Conservation (phyloP, 2,888 invertebrate genomes). For the Chymomyza procnemis region DNA sequence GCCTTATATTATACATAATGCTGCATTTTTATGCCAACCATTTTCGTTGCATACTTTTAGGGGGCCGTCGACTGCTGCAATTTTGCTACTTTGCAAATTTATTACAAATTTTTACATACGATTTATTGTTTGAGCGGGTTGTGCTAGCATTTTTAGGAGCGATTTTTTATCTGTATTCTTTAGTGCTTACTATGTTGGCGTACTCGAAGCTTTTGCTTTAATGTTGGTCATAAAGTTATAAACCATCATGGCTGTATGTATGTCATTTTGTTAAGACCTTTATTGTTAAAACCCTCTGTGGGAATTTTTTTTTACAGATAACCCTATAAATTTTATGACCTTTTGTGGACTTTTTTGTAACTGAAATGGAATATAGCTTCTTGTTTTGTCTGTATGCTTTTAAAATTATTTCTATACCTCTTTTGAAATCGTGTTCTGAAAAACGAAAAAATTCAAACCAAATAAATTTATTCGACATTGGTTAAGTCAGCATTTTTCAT, state of each 20-base stretch:
- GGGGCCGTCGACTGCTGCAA: conserved; percentile 44
- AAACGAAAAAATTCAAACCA: no score
- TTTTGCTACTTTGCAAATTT: conserved; percentile 64
- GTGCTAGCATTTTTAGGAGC: conserved; percentile 13
- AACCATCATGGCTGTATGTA: background rate
- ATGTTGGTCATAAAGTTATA: conserved; percentile 40
- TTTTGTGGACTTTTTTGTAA: no score
- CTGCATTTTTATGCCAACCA: conserved; percentile 60
- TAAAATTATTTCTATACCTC: no score
- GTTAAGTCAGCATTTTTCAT: no score
- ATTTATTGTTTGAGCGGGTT: conserved; percentile 61
- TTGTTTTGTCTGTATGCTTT: no score
- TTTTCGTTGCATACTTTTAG: conserved; percentile 43
- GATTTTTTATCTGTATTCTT: conserved; percentile 46
- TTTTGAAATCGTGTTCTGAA: no score
- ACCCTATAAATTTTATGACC: no score
- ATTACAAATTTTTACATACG: conserved; percentile 71
- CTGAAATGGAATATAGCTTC: no score
- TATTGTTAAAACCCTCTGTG: background rate
- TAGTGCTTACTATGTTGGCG: conserved; percentile 10
- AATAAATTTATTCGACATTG: no score
- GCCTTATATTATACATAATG: conserved; percentile 1
- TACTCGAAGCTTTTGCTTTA: conserved; percentile 27
- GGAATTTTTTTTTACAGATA: no score
- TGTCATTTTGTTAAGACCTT: background rate